Evolutionary conservation across 2,113 vertebrate species (phyloP).

Genomic region (Rhipidura dahli): DNA sequence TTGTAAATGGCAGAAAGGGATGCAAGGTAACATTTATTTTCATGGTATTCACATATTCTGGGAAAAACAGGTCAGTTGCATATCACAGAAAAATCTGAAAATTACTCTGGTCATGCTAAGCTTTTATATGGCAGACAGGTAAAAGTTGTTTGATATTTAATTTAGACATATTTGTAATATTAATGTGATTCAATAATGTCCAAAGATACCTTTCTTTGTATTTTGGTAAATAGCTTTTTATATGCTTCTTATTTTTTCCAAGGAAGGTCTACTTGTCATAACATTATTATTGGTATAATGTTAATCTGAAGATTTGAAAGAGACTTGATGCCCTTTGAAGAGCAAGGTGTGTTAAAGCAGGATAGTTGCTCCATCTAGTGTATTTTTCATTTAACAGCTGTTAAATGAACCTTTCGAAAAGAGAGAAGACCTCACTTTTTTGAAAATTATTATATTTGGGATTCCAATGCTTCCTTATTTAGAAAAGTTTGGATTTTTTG

Average conservation of each 20-base stretch:
- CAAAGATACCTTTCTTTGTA: not conserved
- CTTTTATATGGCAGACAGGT: not conserved
- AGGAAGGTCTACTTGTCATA: slow-evolving; percentile 25
- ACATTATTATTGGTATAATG: not conserved
- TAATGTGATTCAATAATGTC: not conserved
- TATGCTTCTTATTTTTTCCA: not conserved
- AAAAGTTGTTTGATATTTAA: not conserved
- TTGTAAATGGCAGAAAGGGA: not conserved
- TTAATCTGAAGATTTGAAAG: not conserved
- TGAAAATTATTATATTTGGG: not conserved
- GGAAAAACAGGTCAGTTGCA: not conserved
- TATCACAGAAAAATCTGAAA: not conserved
- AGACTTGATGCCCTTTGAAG: not conserved
- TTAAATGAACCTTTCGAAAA: not conserved
- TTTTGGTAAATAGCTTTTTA: not conserved
- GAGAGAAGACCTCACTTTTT: not conserved
- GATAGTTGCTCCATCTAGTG: slow-evolving; percentile 71
- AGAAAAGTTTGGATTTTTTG: not conserved
- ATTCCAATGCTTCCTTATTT: not conserved
- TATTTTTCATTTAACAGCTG: not conserved
- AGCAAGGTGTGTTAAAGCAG: slow-evolving; percentile 8
- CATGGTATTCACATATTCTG: not conserved
- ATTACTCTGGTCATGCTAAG: not conserved
- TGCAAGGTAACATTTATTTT: not conserved
- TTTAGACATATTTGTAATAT: not conserved